These are phyloP conservation scores for honey bee (Apis mellifera) DNA, from an alignment of 1,140 invertebrate genomes.

Conservation along the genomic window DNA sequence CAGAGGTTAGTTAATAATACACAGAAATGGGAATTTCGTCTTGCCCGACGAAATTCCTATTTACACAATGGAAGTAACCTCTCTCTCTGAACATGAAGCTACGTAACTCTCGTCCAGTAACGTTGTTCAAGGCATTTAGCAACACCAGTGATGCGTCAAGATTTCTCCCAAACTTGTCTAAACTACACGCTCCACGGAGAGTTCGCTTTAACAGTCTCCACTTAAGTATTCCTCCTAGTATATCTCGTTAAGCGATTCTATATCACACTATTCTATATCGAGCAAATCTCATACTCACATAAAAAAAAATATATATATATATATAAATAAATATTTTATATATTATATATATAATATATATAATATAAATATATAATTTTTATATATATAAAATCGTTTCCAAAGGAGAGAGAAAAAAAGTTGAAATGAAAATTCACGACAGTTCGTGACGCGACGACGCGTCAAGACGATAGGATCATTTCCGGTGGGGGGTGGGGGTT, in stretches of 20 bases:
- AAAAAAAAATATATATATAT: no score
- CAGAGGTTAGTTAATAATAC: no score
- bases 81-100: not conserved
- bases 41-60: slow-evolving; percentile 1
- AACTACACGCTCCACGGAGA: slow-evolving; percentile 37
- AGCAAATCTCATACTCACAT: no score
- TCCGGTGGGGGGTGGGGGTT: slow-evolving; percentile 14
- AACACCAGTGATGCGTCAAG: slow-evolving; percentile 41
- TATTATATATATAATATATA: no score
- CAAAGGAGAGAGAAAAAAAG: not conserved
- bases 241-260: no score
- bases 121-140: slow-evolving; percentile 52
- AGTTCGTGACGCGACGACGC: not conserved
- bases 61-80: not conserved
- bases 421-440: no score
- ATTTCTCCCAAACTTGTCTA: slow-evolving; percentile 43
- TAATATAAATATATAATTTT: no score
- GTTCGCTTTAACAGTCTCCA: not conserved
- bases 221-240: not conserved
- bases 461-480: slow-evolving; percentile 34
- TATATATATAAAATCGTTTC: no score
- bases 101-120: slow-evolving; percentile 24
- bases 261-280: no score
- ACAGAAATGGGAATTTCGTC: no score
- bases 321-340: no score